Percentiles rank a stretch among this genome's conserved stretches.
Evolutionary conservation across 2,797 vertebrate species (phyloP).

Genomic region (Muscicapa comitata): DNA sequence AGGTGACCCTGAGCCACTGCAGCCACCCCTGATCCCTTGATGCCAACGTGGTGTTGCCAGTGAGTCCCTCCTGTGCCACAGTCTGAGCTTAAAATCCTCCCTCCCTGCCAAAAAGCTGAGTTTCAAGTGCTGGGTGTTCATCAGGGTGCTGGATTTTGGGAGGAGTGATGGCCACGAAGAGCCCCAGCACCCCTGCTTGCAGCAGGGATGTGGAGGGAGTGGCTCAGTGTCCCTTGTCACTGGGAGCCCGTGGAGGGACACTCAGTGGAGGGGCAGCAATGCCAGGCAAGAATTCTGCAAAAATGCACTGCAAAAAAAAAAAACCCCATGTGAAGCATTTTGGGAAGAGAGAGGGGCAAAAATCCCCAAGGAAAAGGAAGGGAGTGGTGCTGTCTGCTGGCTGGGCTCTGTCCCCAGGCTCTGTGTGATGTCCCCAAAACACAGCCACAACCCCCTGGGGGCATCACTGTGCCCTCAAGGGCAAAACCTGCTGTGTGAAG

Average conservation of each 20-base stretch:
- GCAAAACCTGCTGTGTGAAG: neutral
- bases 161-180: rapidly evolving
- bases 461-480: no score
- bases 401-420: neutral
- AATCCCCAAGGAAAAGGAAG: neutral
- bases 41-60: rapidly evolving
- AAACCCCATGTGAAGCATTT: rapidly evolving
- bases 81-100: neutral
- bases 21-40: neutral
- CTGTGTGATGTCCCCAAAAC: neutral
- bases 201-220: rapidly evolving
- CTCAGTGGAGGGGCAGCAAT: rapidly evolving
- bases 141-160: neutral
- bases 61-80: rapidly evolving
- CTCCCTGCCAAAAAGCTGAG: neutral
- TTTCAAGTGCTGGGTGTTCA: neutral
- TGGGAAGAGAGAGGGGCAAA: neutral
- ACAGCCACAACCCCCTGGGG: neutral
- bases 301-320: neutral
- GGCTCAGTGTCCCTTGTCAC: neutral
- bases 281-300: rapidly evolving
- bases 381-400: rapidly evolving
- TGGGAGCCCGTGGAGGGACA: neutral
- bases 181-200: neutral
- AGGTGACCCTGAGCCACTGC: neutral